Conservation (phyloP, 2,113 vertebrate species). For the Sinocyclocheilus maitianheensis region DNA sequence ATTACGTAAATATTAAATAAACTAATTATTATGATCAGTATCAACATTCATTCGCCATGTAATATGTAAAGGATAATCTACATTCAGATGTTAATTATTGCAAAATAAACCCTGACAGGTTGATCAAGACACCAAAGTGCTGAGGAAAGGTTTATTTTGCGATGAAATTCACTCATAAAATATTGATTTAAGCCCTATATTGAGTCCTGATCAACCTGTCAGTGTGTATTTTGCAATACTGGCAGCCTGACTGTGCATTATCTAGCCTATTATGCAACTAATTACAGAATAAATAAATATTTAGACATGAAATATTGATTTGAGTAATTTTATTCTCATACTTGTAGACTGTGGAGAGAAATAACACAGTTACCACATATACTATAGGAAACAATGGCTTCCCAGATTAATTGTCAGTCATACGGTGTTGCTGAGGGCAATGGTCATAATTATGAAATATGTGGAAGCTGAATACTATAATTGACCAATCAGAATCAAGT, state of each 20-base stretch:
- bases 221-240: not conserved
- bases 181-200: not conserved
- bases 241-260: not conserved
- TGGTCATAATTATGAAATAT: not conserved
- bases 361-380: not conserved
- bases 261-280: not conserved
- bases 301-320: slow-evolving; percentile 3
- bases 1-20: not conserved
- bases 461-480: not conserved
- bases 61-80: not conserved
- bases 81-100: not conserved
- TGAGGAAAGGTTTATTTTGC: not conserved
- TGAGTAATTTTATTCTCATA: not conserved
- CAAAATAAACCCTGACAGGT: not conserved
- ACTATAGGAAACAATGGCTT: not conserved
- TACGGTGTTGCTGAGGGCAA: not conserved
- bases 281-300: not conserved
- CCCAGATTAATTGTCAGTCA: not conserved
- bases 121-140: not conserved
- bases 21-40: not conserved
- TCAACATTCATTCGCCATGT: not conserved
- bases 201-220: not conserved
- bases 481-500: not conserved
- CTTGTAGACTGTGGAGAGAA: not conserved
- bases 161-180: not conserved